Conservation (phyloP, 2,888 invertebrate species). For the Axea sp. region DNA sequence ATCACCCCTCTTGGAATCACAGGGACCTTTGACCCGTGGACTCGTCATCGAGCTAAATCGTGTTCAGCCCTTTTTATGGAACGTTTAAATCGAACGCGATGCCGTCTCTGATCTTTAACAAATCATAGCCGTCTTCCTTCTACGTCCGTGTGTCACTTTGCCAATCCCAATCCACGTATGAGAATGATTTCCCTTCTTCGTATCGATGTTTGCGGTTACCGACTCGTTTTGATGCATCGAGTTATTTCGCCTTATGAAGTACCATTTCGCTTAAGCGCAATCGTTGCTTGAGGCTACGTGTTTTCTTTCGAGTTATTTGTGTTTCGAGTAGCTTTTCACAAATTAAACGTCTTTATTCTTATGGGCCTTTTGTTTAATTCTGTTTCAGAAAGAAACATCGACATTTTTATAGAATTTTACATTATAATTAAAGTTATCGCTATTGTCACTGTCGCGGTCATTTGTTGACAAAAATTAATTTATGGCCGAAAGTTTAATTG, state of each 20-base stretch:
- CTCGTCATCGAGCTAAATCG: constrained; percentile 75
- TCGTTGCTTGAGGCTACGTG: neutral
- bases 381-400: too few species aligned
- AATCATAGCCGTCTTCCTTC: constrained; percentile 23
- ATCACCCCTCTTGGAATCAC: too few species aligned
- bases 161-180: constrained; percentile 13
- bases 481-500: too few species aligned
- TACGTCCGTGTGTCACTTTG: constrained; percentile 26
- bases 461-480: too few species aligned
- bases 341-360: constrained; percentile 5
- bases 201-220: constrained; percentile 40
- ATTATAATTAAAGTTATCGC: too few species aligned
- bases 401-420: too few species aligned
- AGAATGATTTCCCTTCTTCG: constrained; percentile 27
- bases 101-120: constrained; percentile 58
- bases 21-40: constrained; percentile 73
- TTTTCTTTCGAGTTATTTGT: neutral
- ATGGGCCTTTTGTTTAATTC: neutral
- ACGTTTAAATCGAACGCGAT: constrained; percentile 72
- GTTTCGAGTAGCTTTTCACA: constrained; percentile 1
- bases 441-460: too few species aligned
- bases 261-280: constrained; percentile 31
- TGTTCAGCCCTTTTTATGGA: constrained; percentile 73
- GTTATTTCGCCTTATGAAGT: constrained; percentile 52
- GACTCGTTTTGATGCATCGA: constrained; percentile 23